Evolutionary conservation across 1,140 invertebrate species (phyloP).

Genomic region (Nephotettix cincticeps): DNA sequence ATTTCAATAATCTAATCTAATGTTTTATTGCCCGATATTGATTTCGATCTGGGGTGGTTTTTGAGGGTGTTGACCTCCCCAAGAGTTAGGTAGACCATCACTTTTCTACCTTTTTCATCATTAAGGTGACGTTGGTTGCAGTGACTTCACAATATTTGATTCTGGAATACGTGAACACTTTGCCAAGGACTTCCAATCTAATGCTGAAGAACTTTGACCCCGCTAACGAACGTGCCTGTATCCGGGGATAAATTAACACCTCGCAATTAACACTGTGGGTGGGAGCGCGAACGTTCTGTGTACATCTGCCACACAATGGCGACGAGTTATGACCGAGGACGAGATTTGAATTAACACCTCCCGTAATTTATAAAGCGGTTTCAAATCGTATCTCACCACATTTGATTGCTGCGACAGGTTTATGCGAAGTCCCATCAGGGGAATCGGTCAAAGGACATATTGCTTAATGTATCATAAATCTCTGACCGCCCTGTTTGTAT

Average conservation of each 20-base stretch:
- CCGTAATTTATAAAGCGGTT: constrained; percentile 6
- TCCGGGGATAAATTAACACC: background rate
- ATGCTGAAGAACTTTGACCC: too few relatives aligned
- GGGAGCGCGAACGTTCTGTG: background rate
- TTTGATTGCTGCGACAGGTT: constrained; percentile 12
- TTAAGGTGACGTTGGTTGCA: too few relatives aligned
- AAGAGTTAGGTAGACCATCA: too few relatives aligned
- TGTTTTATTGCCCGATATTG: too few relatives aligned
- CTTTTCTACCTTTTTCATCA: too few relatives aligned
- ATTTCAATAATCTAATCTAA: too few relatives aligned
- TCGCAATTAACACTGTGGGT: constrained; percentile 9
- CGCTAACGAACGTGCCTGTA: background rate
- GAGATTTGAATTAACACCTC: constrained; percentile 16
- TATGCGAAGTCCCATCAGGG: background rate
- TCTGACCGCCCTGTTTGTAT: background rate
- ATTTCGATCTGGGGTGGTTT: too few relatives aligned
- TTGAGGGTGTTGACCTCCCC: too few relatives aligned
- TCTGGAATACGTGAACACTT: too few relatives aligned
- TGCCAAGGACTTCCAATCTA: too few relatives aligned
- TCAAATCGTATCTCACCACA: background rate
- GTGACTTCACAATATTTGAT: too few relatives aligned
- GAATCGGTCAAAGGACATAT: constrained; percentile 2
- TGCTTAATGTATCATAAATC: background rate
- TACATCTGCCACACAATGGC: background rate
- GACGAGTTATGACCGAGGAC: background rate